A percentile compares a stretch with the other conserved stretches of the same genome.
Conservation (phyloP, 2,888 invertebrate species). For the Cataglyphis cursor region DNA sequence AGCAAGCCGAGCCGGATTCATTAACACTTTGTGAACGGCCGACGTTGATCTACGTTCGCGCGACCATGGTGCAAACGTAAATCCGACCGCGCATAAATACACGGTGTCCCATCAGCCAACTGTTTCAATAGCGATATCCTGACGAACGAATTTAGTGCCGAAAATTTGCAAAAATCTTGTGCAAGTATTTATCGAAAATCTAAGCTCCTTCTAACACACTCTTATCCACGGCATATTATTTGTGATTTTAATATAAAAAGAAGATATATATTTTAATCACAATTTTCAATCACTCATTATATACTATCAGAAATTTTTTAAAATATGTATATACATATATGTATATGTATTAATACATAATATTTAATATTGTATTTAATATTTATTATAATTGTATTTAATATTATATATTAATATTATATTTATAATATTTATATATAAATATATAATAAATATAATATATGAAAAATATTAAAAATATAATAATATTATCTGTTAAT, state of each 20-base stretch:
- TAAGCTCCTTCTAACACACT: neutral
- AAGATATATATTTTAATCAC: neutral
- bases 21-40: slow-evolving; percentile 47
- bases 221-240: neutral
- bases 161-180: slow-evolving; percentile 5
- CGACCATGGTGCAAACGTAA: slow-evolving; percentile 13
- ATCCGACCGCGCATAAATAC: slow-evolving; percentile 2
- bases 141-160: neutral
- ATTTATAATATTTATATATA: too few species aligned
- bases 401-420: too few species aligned
- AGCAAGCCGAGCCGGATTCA: slow-evolving; percentile 43
- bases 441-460: too few species aligned
- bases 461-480: neutral
- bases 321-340: neutral
- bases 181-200: neutral
- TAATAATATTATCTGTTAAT: neutral
- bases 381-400: too few species aligned
- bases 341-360: too few species aligned
- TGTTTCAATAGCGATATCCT: neutral
- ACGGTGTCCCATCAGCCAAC: neutral
- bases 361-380: too few species aligned
- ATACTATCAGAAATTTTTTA: neutral
- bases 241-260: neutral
- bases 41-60: slow-evolving; percentile 27
- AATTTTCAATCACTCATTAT: neutral